Evolutionary conservation across 2,888 invertebrate species (phyloP).

Genomic region (Mamestra brassicae): DNA sequence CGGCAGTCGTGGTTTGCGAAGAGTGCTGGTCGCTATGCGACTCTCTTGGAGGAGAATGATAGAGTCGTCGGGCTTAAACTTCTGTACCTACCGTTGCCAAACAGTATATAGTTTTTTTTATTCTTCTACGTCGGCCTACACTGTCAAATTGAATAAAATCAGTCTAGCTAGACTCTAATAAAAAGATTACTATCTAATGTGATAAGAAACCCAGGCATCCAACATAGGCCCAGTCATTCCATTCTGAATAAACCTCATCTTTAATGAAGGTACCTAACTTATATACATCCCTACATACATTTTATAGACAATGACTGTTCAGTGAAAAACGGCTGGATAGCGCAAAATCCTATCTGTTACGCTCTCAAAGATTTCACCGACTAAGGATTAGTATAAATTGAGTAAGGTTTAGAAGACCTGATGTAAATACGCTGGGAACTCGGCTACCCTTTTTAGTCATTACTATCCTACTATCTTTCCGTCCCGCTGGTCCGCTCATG

Average conservation of each 20-base stretch:
- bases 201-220: not conserved
- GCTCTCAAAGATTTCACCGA: constrained; percentile 56
- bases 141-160: not conserved
- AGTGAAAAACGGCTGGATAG: constrained; percentile 42
- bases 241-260: constrained; percentile 35
- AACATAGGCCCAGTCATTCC: constrained; percentile 1
- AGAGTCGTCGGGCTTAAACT: too few species aligned
- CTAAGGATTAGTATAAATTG: constrained; percentile 67
- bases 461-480: constrained; percentile 64
- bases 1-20: too few species aligned
- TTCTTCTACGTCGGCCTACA: too few species aligned
- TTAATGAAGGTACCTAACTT: constrained; percentile 25
- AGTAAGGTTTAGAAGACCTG: constrained; percentile 54
- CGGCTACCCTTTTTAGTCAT: constrained; percentile 62
- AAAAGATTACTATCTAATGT: constrained; percentile 5
- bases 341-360: constrained; percentile 57
- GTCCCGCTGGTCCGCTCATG: constrained; percentile 42
- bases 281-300: constrained; percentile 41
- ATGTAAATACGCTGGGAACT: constrained; percentile 40
- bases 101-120: not conserved
- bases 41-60: too few species aligned
- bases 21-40: too few species aligned
- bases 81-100: not conserved
- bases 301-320: constrained; percentile 43
- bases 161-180: constrained; percentile 19